These are phyloP conservation scores for Orthochromis indermauri DNA, from an alignment of 2,113 vertebrate genomes.

Conservation along the genomic window DNA sequence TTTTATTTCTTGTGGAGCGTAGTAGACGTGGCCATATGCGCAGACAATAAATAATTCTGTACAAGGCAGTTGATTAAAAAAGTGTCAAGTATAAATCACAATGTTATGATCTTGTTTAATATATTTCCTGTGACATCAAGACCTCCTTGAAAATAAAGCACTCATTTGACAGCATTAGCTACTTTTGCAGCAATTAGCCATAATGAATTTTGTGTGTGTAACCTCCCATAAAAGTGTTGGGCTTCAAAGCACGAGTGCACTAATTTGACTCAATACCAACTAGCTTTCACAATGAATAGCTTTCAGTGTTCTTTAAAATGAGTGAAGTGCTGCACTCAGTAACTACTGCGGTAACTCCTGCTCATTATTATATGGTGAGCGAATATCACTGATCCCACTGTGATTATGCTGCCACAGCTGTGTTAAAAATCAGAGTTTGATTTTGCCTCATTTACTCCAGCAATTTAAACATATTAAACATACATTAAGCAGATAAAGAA, in stretches of 20 bases:
- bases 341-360: background rate
- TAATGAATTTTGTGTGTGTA: constrained; percentile 37
- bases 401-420: background rate
- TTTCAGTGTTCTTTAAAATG: constrained; percentile 10
- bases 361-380: background rate
- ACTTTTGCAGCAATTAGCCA: constrained; percentile 48
- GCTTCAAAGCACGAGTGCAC: constrained; percentile 19
- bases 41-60: constrained; percentile 7
- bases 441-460: background rate
- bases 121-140: constrained; percentile 14
- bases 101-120: constrained; percentile 29
- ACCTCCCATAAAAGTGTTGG: constrained; percentile 30
- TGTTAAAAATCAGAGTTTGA: background rate
- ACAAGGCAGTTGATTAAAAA: constrained; percentile 23
- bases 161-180: constrained; percentile 40
- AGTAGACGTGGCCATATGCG: background rate
- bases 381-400: background rate
- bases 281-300: constrained; percentile 6
- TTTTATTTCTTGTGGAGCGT: background rate
- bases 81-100: constrained; percentile 27
- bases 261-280: constrained; percentile 41
- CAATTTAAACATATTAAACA: background rate
- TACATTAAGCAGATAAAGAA: background rate
- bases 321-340: constrained; percentile 7
- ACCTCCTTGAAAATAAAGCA: constrained; percentile 28